Base-by-base conservation (phyloP, 2,888 invertebrate species). In the Mesochorus sp. region DNA sequence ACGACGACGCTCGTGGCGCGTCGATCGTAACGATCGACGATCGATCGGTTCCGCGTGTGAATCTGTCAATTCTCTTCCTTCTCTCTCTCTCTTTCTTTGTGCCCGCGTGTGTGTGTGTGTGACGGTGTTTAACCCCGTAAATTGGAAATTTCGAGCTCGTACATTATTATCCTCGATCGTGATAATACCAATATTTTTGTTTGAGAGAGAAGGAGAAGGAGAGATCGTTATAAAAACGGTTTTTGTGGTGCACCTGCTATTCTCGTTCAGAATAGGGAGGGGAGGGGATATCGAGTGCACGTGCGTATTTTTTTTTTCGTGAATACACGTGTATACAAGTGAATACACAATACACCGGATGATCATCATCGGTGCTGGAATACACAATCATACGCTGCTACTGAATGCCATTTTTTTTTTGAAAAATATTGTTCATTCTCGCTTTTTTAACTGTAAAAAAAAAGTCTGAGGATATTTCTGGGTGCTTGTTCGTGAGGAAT, bases 21-120 rank as follows among this genome's bases (percentile, higher is more conserved):
- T 62, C 73, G 77, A 72, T 77, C 76, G 78, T 47, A 17, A 12
- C 70, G 78, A 78, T 78, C 77, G 74, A 57, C 64, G 64, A 73
- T 55, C 78, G 70, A 78, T 78, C 78, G 78, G 44, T 64, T 17
- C 47, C 42, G 24, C 17, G 31, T 31, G 19, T 37, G 24, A 4
- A 12, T 24, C 39, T 17, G 21, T 21, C 10, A 8, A 4, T 14
- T 14, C 12, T 28, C n/a, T 31, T 47, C 0, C 5, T 47, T 3
- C 19, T 12, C 2, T 31, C 24, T 14, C 14, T 28, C 14, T 12
- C 3, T 37, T 6, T 37, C 12, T n/a, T 37, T 37, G 8, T 39
- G 12, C 24, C 2, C 5, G 28, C 28, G 12, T 14, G 17, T 28
- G 28, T 1, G 53, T 28, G 6, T 14, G 14, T 6, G 31, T 17